Base-by-base conservation (phyloP, 2,113 vertebrate species). In the Oxyruncus cristatus region DNA sequence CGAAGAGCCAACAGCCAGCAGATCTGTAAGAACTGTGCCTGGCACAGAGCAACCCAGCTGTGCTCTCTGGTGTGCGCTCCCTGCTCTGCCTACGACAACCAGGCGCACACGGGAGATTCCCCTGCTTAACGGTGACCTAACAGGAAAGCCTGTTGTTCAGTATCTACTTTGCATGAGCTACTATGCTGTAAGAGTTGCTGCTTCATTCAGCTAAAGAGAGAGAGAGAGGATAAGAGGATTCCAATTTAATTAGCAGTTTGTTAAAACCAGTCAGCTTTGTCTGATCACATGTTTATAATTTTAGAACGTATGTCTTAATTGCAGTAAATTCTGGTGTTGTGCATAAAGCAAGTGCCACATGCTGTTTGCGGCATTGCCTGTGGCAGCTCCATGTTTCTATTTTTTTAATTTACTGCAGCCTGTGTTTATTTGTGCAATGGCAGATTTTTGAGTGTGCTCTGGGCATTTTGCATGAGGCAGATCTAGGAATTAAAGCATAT, bases 221-320 rank as follows among this genome's bases (percentile, higher is more conserved):
- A 76, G 71, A 76, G 71, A 30, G 81, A 39, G 85, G 73, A 49
- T 96, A 78, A 96, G 95, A 95, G 83, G 96, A 96, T 97, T 96
- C 91, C 65, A 20, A 20, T 92, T 84, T 92, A 92, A 95, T 96
- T 94, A 97, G 95, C 90, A 75, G 52, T 93, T 93, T 78, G 83
- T 88, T 96, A 78, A 84, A 94, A 56, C 47, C 80, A 81, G 86
- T 75, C 79, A 39, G 92, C 92, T 93, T 88, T 96, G 87, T 85
- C 81, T 94, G 80, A 52, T 95, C 85, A 89, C 92, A 52, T 65
- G 90, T 77, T 91, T 86, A 50, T 91, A 75, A 86, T 95, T 96
- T 94, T 75, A 75, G 85, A 89, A 88, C 21, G 41, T 92, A 71
- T 86, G 88, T 78, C 88, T 96, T 92, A 94, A 91, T 94, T 92